Evolutionary conservation across 2,797 vertebrate genomes (phyloP), one percentile per base, ranked within the genome.

Genomic region (Bryconaethiops microstoma): DNA sequence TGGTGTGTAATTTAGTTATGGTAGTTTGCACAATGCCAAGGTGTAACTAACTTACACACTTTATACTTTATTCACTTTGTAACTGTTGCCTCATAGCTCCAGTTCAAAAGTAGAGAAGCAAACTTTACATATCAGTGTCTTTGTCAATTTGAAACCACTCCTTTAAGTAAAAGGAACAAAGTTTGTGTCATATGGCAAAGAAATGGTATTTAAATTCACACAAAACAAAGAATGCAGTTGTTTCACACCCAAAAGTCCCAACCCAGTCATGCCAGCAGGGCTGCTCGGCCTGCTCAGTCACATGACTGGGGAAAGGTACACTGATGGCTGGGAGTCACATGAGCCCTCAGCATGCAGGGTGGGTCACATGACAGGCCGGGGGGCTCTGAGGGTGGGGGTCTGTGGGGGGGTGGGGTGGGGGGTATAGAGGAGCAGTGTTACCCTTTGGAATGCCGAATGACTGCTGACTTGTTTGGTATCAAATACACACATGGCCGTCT

Each of bases 341-440:
- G 81, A 75, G 6, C 67, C 74, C 14, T 39, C 50, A 45, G 54
- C 29, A 23, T 59, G 60, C 54, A 48, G 64, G 14, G 42, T 21
- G 42, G 12, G 77, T 86, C 83, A 83, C 73, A 74, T 83, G 80
- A 88, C 68, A n/a, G 60, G 12, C 40, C 40, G 73, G 69, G 65
- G 82, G 17, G 84, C 75, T 63, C 16, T 17, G 71, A n/a, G 50
- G 8, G 52, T 21, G 42, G 29, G 45, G 48, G 10, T 50, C 48
- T 50, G 48, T 50, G 52, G 42, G 69, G 10, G n/a, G n/a, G 52
- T 21, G 42, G 29, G 45, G 48, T 50, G 52, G 42, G 69, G 10
- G n/a, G n/a, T n/a, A 45, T 7, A 29, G 19, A 10, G 14, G 12
- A 6, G 19, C 17, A 67, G 19, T 48, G 65, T 48, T 68, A 3